A percentile compares a stretch with the other conserved stretches of the same genome.
Conservation (phyloP, 2,113 vertebrate genomes). For the Scatophagus argus region DNA sequence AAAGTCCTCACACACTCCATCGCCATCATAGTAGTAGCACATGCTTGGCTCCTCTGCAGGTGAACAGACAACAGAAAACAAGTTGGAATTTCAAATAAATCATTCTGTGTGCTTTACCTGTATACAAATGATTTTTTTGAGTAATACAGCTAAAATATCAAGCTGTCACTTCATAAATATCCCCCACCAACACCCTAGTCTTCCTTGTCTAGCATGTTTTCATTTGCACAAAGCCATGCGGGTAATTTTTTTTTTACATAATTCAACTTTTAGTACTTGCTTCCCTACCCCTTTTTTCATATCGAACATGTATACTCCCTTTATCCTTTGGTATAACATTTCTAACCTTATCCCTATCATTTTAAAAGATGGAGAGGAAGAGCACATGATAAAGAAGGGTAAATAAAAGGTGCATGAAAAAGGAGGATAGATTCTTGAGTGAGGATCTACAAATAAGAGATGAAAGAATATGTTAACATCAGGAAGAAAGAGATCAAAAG, state of each 20-base stretch:
- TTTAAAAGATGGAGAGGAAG: constrained; percentile 23
- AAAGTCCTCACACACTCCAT: constrained; percentile 97
- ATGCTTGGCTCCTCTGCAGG: constrained; percentile 93
- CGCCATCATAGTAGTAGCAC: constrained; percentile 97
- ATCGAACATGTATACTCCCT: too few relatives aligned
- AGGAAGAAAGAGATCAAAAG: constrained; percentile 22
- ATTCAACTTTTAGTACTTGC: too few relatives aligned
- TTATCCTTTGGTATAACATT: not conserved
- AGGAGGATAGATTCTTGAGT: constrained; percentile 8
- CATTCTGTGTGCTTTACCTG: not conserved
- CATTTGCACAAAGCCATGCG: too few relatives aligned
- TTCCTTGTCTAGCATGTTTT: too few relatives aligned
- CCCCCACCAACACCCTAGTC: too few relatives aligned
- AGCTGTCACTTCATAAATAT: not conserved
- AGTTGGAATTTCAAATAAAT: not conserved
- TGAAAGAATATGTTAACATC: not conserved
- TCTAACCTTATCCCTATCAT: constrained; percentile 14
- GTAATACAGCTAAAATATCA: not conserved
- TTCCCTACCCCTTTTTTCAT: too few relatives aligned
- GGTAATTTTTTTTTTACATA: too few relatives aligned
- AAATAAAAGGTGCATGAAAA: constrained; percentile 15
- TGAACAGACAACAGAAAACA: not conserved
- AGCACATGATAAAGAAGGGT: constrained; percentile 26
- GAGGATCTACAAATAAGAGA: constrained; percentile 16
- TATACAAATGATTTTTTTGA: not conserved